phyloP scores from a whole-genome alignment of 1,140 invertebrate genomes.

The Delia radicum region DNA sequence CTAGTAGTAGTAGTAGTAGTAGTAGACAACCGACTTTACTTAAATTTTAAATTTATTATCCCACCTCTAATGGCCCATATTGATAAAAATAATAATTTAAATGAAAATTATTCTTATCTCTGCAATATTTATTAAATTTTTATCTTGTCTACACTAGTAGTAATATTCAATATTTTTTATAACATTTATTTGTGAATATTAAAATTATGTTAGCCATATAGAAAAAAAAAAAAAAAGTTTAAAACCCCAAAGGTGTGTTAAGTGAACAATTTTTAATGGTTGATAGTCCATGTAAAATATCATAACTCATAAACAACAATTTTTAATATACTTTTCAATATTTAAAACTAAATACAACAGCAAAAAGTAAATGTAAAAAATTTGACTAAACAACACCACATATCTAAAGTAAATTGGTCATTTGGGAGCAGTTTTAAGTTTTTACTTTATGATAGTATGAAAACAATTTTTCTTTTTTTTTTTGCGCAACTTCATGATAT shows the following conservation, averaged over 20 bases:
- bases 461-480: neutral
- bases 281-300: neutral
- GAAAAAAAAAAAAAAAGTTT: neutral
- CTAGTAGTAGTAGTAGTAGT: no score
- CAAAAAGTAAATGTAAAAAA: neutral
- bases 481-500: neutral
- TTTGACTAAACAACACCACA: neutral
- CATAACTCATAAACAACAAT: neutral
- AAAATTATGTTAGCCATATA: neutral
- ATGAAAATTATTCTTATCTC: neutral
- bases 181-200: neutral
- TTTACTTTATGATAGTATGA: neutral
- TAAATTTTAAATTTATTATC: no score
- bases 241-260: neutral
- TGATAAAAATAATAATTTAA: neutral
- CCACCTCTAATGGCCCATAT: no score
- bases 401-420: neutral
- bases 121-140: neutral
- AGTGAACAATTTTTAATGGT: neutral
- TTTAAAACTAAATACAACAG: neutral
- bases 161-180: neutral
- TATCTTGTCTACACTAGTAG: neutral
- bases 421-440: constrained; percentile 4
- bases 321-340: neutral
- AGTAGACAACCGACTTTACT: no score